These are phyloP conservation scores for Sialis lutaria DNA, from an alignment of 2,888 invertebrate genomes.

Conservation along the genomic window DNA sequence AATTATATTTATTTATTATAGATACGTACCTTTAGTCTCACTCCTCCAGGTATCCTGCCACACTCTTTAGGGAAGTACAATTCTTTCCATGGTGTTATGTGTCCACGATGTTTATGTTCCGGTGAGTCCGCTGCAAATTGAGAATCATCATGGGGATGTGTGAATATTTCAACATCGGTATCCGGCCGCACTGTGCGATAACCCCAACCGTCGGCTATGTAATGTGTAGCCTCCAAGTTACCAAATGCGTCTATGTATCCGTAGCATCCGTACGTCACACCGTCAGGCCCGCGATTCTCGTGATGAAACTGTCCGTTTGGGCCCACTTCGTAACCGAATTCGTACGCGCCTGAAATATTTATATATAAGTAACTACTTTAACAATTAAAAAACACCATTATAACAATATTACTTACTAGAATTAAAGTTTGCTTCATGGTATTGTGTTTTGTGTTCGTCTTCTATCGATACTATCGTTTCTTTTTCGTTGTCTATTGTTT, in stretches of 20 bases:
- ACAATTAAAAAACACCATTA: neutral
- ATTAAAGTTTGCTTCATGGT: slow-evolving; percentile 57
- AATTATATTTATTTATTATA: slow-evolving; percentile 6
- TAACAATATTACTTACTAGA: slow-evolving; percentile 40
- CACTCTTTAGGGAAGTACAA: slow-evolving; percentile 59
- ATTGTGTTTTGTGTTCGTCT: slow-evolving; percentile 56
- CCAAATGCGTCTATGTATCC: slow-evolving; percentile 55
- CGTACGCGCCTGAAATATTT: slow-evolving; percentile 40
- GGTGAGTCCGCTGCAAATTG: slow-evolving; percentile 10
- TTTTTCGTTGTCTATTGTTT: slow-evolving; percentile 23
- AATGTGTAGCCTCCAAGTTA: slow-evolving; percentile 49
- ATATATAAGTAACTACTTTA: neutral
- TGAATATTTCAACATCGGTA: slow-evolving; percentile 47
- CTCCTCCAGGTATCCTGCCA: slow-evolving; percentile 26
- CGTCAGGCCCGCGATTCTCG: slow-evolving; percentile 56
- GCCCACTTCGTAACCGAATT: slow-evolving; percentile 61
- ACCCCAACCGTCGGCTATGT: slow-evolving; percentile 61
- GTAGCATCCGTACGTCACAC: slow-evolving; percentile 65
- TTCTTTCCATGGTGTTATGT: slow-evolving; percentile 44
- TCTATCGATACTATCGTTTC: slow-evolving; percentile 55
- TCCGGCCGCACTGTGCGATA: slow-evolving; percentile 55
- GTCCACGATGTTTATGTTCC: slow-evolving; percentile 28
- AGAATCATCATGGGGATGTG: slow-evolving; percentile 24
- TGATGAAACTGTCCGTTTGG: slow-evolving; percentile 64
- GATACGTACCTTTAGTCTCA: slow-evolving; percentile 1